phyloP scores from a whole-genome alignment of 2,113 vertebrate species.

The Stomatorhinus ivindoensis region DNA sequence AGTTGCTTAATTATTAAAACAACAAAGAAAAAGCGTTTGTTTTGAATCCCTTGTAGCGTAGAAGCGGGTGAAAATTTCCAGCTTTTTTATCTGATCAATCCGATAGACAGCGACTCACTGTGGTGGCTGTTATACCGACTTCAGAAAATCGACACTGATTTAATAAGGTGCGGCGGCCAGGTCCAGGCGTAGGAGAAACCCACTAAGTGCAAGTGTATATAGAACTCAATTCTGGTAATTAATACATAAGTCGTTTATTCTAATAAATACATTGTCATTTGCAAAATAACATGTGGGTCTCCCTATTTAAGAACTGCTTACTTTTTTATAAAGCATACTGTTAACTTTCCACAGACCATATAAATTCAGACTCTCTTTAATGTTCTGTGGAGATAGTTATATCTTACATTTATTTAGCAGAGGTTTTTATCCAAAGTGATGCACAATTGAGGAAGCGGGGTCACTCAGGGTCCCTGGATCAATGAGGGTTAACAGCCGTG shows the following conservation, averaged over 20 bases:
- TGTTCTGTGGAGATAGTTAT: not conserved
- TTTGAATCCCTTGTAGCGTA: not conserved
- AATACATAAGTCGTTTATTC: not conserved
- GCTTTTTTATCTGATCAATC: not conserved
- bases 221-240: not conserved
- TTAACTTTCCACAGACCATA: not conserved
- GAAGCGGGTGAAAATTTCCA: not conserved
- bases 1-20: slow-evolving; percentile 7
- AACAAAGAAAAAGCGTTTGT: not conserved
- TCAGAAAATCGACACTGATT: not conserved
- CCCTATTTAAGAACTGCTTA: not conserved
- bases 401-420: not conserved
- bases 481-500: not conserved
- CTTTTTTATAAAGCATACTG: not conserved
- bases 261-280: not conserved
- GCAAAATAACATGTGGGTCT: not conserved
- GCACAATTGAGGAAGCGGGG: not conserved
- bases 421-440: not conserved
- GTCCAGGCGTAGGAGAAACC: not conserved
- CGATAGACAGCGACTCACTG: slow-evolving; percentile 2
- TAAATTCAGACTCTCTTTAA: not conserved
- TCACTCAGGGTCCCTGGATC: not conserved
- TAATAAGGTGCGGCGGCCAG: not conserved
- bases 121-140: not conserved
- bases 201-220: not conserved